Conservation (phyloP, 2,113 vertebrate species). For the Periophthalmus modestus region DNA sequence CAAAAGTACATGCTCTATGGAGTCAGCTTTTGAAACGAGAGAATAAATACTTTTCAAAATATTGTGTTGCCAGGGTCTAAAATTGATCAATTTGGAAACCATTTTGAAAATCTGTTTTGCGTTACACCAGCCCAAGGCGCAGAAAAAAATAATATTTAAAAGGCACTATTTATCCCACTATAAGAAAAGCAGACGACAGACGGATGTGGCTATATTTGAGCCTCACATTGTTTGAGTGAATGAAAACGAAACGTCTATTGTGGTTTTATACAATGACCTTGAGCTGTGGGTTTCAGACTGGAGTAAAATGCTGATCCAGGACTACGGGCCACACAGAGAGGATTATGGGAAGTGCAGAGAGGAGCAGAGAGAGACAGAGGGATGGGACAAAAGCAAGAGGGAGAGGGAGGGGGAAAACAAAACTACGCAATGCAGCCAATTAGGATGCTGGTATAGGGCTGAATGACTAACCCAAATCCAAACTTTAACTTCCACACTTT, state of each 20-base stretch:
- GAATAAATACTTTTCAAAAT: neutral
- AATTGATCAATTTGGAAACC: neutral
- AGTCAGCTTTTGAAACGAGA: neutral
- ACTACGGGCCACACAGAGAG: constrained; percentile 37
- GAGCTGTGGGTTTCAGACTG: constrained; percentile 34
- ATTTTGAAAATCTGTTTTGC: neutral
- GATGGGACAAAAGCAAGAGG: constrained; percentile 28
- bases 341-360: constrained; percentile 48
- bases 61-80: neutral
- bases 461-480: too few relatives aligned
- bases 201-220: constrained; percentile 8
- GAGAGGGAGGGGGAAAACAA: neutral
- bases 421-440: neutral
- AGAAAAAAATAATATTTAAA: neutral
- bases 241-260: constrained; percentile 24
- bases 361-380: constrained; percentile 23
- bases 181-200: neutral
- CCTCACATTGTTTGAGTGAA: constrained; percentile 1
- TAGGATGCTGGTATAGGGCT: too few relatives aligned
- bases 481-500: too few relatives aligned
- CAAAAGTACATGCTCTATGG: too few relatives aligned
- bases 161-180: neutral
- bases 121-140: neutral
- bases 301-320: constrained; percentile 40
- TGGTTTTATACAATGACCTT: constrained; percentile 52